Evolutionary conservation across 64 coral and sea anemone species (phyloP), one percentile per base, ranked within the genome.

Genomic region (Stichodactyla mertensii): DNA sequence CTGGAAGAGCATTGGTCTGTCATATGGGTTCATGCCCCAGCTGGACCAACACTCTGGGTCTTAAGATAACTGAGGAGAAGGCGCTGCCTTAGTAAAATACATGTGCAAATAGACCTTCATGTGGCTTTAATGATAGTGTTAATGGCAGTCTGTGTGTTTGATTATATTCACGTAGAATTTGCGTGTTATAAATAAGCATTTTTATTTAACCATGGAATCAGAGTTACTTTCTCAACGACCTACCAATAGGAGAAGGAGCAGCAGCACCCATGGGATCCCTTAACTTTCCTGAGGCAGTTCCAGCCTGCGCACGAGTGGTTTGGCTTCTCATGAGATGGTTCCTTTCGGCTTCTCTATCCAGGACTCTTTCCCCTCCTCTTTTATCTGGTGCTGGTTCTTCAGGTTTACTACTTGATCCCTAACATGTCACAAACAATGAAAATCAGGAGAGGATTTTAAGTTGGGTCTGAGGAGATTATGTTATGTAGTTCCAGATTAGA

Each of bases 301-400:
- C 94, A 59, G 88, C 88, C 80, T 93, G 14, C 3, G 91, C 91
- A 70, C 91, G 94, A 52, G 94, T 93, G 12, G 94, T 96, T 23
- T 91, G 92, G 80, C 94, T 96, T 61, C 94, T 91, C 69, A 93
- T 87, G 61, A 90, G 88, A 19, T 85, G 66, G 59, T 96, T 87
- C 77, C 84, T 89, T 51, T 96, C 94, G 1, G 85, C 53, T 87
- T 96, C 94, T 79, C 94, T 78, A 6, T 92, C 91, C 67, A 87
- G 83, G 0, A 89, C 94, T 55, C 64, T 61, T 23, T 87, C 94
- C 14, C 88, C 85, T 77, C 78, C 87, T 54, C 64, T 71, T 70
- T 89, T 80, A 0, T 92, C 90, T 64, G 85, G 84, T 28, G 84
- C 77, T 23, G 57, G 85, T 69, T 92, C 90, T 23, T 79, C 84